Percentiles rank a stretch among this genome's conserved stretches.
Evolutionary conservation across 2,797 vertebrate species (phyloP).

Genomic region (Perodicticus potto): DNA sequence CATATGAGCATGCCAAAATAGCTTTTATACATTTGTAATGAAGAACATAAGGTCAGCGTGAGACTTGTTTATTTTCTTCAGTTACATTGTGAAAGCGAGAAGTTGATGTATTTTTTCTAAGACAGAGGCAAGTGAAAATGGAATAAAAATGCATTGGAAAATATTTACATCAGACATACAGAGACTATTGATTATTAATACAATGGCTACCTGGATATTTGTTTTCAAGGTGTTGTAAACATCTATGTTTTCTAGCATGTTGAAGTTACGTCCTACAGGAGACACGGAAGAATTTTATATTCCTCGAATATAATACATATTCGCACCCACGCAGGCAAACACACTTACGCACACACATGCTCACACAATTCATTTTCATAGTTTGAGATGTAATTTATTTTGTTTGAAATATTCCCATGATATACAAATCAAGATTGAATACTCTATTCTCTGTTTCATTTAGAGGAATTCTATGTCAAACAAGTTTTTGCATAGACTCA

Average conservation of each 20-base stretch:
- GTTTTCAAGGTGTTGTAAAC: not conserved
- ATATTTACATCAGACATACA: not conserved
- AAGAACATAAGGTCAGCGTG: constrained; percentile 32
- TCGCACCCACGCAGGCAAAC: too few species aligned
- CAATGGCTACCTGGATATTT: not conserved
- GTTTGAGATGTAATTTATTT: not conserved
- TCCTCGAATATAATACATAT: not conserved
- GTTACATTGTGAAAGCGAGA: constrained; percentile 8
- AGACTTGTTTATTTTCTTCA: constrained; percentile 60
- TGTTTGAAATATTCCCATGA: not conserved
- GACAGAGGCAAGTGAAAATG: constrained; percentile 40
- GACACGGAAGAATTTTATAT: not conserved
- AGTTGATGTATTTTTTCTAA: constrained; percentile 47
- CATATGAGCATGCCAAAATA: constrained; percentile 43
- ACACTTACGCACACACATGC: not conserved
- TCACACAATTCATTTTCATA: not conserved
- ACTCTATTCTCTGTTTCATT: not conserved
- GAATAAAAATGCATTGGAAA: constrained; percentile 52
- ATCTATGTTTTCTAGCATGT: not conserved
- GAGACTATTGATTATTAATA: constrained; percentile 17
- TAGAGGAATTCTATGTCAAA: not conserved
- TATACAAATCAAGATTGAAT: not conserved
- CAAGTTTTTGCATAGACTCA: not conserved
- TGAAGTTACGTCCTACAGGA: not conserved
- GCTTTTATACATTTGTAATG: constrained; percentile 41